A percentile compares a stretch with the other conserved stretches of the same genome.
Evolutionary conservation across 2,888 invertebrate genomes (phyloP).

Genomic region (Harmothoe impar): DNA sequence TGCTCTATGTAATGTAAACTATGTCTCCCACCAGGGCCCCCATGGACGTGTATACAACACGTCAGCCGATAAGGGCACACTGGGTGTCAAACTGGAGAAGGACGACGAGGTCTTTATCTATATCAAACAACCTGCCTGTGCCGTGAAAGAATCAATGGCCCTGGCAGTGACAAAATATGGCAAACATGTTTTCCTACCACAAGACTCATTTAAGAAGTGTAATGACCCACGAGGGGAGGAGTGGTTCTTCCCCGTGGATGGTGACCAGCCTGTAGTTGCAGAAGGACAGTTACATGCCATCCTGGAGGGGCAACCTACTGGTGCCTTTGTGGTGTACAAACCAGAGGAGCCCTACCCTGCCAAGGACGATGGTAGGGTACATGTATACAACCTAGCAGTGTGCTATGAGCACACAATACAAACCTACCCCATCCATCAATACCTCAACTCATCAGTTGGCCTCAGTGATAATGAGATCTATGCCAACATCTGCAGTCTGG

Average conservation of each 20-base stretch:
- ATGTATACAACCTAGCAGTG: not conserved
- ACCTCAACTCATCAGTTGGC: not conserved
- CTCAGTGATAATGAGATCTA: not conserved
- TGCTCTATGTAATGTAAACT: not conserved
- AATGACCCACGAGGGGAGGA: not conserved
- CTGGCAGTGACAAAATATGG: not conserved
- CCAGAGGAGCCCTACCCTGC: not conserved
- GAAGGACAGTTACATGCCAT: not conserved
- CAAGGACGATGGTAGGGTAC: not conserved
- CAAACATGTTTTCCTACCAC: not conserved
- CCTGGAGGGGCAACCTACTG: not conserved
- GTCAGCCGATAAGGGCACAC: too few species aligned
- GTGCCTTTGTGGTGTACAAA: not conserved
- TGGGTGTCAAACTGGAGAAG: not conserved
- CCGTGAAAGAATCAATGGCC: not conserved
- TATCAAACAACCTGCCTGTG: not conserved
- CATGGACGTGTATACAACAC: too few species aligned
- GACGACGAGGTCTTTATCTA: not conserved
- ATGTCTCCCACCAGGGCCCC: too few species aligned
- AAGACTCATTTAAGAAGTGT: not conserved
- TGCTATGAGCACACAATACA: not conserved
- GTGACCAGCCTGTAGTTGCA: not conserved
- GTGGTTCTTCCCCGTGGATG: conserved; percentile 1
- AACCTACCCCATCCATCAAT: not conserved
- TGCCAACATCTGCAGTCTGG: not conserved